Evolutionary conservation across 2,113 vertebrate genomes (phyloP).

Genomic region (Salvelinus fontinalis): DNA sequence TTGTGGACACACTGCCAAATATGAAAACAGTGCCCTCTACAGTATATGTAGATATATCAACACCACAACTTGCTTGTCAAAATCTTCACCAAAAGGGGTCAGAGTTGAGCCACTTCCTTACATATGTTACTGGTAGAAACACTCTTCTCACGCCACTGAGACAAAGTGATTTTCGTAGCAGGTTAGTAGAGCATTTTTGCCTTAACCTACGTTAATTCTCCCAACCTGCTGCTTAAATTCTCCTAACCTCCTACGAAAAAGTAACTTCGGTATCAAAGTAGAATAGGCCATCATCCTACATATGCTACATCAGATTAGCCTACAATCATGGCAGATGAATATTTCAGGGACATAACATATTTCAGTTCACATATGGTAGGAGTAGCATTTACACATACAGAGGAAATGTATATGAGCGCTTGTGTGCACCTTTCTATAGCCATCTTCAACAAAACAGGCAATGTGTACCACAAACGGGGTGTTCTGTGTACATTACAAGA

Average conservation of each 20-base stretch:
- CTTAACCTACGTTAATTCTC: too few relatives aligned
- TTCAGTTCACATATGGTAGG: not conserved
- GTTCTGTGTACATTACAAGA: not conserved
- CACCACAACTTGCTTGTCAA: not conserved
- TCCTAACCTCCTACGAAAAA: too few relatives aligned
- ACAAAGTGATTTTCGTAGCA: too few relatives aligned
- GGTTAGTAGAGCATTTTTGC: too few relatives aligned
- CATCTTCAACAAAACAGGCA: too few relatives aligned
- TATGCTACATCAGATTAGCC: not conserved
- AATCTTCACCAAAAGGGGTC: constrained; percentile 15
- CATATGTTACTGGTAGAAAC: not conserved
- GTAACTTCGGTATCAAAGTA: too few relatives aligned
- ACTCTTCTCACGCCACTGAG: too few relatives aligned
- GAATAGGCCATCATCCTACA: not conserved
- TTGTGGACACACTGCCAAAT: too few relatives aligned
- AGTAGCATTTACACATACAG: not conserved
- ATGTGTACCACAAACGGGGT: not conserved
- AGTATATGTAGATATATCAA: not conserved
- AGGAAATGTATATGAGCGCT: not conserved
- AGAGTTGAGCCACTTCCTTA: not conserved
- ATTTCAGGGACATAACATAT: not conserved
- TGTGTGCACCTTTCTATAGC: not conserved
- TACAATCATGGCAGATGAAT: not conserved
- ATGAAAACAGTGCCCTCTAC: constrained; percentile 22
- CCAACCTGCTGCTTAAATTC: too few relatives aligned